Base-by-base conservation (phyloP, 2,888 invertebrate genomes). In the Sphaerophoria rueppellii region DNA sequence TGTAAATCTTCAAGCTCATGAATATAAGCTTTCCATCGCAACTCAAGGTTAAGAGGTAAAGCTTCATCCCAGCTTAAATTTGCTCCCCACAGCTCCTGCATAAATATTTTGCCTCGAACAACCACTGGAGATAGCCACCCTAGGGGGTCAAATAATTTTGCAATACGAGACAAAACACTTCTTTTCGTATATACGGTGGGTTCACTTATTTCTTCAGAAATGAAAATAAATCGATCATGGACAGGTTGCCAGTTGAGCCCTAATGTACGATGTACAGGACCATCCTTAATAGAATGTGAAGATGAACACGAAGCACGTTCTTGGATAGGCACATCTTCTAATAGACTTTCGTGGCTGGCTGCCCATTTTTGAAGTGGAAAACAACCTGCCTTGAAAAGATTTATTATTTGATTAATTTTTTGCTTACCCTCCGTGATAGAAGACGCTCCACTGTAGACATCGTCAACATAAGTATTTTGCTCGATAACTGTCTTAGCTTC, bases 341-440 rank as follows among this genome's bases (percentile, higher is more conserved):
- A 57, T 5, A 74, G 48, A 4, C 46, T 37, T 40, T 73, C 48
- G 4, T 78, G 50, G 14, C 61, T 78, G 48, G 58, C 16, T 12
- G 69, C 16, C 75, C 58, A 78, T 48, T 65, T 65, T 79, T 69
- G 67, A 32, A 80, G 55, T 14, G 70, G 61, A 55, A 71, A 74
- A 4, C 74, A 55, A 46, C 69, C 67, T 69, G 60, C 14, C 43
- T 37, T 65, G 74, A 74, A 73, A 37, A 74, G 32, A 60, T 52
- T 58, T 9, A 67, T 50, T 40, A 73, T 72, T 60, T 79, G 54
- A 7, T 32, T 34, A 35, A 72, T 58, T 58, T 63, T 63, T 34
- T 34, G 58, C 48, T 77, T 52, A 77, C 61, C 52, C 9, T 65
- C 63, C 48, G 16, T 48, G 40, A 65, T 65, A 34, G 61, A 50